Evolutionary conservation across 2,797 vertebrate species (phyloP), one percentile per base, ranked within the genome.

Genomic region (Tenualosa thibaudeaui): DNA sequence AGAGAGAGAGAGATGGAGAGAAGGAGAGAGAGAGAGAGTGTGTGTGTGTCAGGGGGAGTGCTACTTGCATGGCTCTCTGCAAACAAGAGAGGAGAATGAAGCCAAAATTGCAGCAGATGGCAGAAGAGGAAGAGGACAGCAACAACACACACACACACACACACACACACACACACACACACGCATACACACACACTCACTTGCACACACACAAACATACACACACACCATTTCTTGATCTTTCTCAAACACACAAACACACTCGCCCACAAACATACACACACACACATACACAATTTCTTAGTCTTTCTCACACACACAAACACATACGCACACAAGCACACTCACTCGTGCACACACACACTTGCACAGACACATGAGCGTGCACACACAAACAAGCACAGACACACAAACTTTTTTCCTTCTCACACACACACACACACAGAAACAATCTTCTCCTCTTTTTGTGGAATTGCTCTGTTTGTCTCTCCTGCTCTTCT

Each of bases 181-280:
- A 53, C n/a, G 40, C 40, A 81, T 6, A 22, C 54, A 22, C 54
- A 5, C 5, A 26, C 1, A 12, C 62, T 12, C 62, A 65, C 24
- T 26, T 24, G 9, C 51, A 13, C 46, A 46, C 1, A 46, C 1
- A 46, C 1, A 46, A 7, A 46, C 46, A 46, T n/a, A n/a, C n/a
- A n/a, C n/a, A 46, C 46, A 46, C 62, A 31, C 62, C 9, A 22
- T 24, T 26, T 31, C n/a, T n/a, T n/a, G n/a, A n/a, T 26, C 51
- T 22, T 13, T 22, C 58, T 26, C 58, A 22, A 3, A 84, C 26
- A 40, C 84, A 85, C 86, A 54, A 7, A 81, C 78, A 10, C 56
- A 3, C n/a, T 53, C 17, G 49, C 24, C 9, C 43, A n/a, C 53
- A 49, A 17, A 53, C 24, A 81, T n/a, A 7, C 22, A 60, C 58